These are phyloP conservation scores for Coracopsis vasa DNA, from an alignment of 2,113 vertebrate species.

Conservation along the genomic window DNA sequence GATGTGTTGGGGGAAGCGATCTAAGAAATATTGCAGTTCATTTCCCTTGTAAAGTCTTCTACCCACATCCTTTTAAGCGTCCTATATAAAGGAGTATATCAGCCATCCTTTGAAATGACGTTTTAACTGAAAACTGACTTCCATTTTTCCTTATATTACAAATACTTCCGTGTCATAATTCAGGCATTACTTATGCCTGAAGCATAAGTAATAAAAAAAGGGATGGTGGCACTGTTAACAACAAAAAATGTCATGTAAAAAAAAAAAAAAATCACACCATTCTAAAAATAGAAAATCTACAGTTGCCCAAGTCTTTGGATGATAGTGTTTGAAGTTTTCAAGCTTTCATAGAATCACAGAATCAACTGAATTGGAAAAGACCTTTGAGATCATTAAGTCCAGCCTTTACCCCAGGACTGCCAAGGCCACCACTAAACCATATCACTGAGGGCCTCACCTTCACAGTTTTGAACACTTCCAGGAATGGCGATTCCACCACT, in stretches of 20 bases:
- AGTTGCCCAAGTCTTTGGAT: neutral
- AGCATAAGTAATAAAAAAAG: neutral
- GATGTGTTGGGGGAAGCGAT: neutral
- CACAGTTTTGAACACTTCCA: neutral
- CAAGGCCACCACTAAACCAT: neutral
- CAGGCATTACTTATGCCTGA: no score
- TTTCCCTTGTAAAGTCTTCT: conserved; percentile 4
- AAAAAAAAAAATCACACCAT: neutral
- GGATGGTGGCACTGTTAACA: neutral
- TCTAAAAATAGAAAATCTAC: neutral
- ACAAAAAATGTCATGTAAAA: neutral
- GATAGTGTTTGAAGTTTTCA: neutral
- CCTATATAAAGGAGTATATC: neutral
- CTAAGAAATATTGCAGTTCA: neutral
- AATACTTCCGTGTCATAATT: no score
- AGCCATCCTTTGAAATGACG: neutral
- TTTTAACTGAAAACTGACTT: neutral
- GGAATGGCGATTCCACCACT: neutral
- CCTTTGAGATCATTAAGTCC: neutral
- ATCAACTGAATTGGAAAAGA: neutral
- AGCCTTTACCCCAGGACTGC: neutral
- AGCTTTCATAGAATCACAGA: neutral
- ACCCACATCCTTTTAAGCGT: neutral
- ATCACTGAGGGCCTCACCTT: neutral
- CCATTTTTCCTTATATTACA: neutral